A percentile compares a stretch with the other conserved stretches of the same genome.
phyloP scores from a whole-genome alignment of 1,140 invertebrate species.

The Babylonia areolata region DNA sequence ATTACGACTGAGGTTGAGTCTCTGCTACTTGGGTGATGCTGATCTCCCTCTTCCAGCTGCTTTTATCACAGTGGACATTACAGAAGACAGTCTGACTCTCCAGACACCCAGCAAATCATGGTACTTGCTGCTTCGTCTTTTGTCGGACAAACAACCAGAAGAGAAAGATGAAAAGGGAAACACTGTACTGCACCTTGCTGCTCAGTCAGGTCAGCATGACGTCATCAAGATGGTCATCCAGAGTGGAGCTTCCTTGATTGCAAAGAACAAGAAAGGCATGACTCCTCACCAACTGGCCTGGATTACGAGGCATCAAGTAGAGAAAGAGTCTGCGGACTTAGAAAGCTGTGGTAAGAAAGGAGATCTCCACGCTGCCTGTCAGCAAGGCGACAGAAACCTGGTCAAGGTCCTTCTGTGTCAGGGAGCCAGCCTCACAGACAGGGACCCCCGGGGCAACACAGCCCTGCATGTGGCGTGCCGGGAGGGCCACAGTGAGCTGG shows the following conservation, averaged over 20 bases:
- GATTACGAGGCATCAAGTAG: background rate
- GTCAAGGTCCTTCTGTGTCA: conserved; percentile 4
- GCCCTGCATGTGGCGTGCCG: background rate
- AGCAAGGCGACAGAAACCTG: background rate
- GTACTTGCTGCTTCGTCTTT: background rate
- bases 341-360: too few species aligned
- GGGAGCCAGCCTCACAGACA: background rate
- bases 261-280: background rate
- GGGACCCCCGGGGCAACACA: background rate
- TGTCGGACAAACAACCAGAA: background rate
- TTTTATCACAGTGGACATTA: background rate
- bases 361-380: background rate
- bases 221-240: background rate
- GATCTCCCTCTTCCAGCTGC: background rate
- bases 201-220: background rate
- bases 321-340: background rate
- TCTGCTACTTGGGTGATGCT: background rate
- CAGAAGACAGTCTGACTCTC: background rate
- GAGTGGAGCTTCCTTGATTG: background rate
- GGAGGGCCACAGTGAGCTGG: background rate
- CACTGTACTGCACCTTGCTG: background rate
- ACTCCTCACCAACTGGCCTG: background rate
- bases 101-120: background rate
- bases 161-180: background rate
- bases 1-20: background rate